phyloP scores from a whole-genome alignment of 2,888 invertebrate species.

The Lasioglossum leucozonium region DNA sequence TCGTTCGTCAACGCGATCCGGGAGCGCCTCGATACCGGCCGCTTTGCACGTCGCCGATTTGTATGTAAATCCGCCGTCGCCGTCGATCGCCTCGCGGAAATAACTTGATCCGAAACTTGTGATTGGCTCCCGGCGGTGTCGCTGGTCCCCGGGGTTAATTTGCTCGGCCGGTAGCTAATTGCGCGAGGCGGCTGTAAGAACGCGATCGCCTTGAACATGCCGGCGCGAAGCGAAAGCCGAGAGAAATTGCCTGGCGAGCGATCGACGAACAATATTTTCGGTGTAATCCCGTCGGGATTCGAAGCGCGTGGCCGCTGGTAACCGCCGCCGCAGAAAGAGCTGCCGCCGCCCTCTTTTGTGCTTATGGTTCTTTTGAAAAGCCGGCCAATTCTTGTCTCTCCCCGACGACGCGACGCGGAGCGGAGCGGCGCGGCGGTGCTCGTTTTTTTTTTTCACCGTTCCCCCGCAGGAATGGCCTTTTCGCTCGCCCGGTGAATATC shows the following conservation, averaged over 20 bases:
- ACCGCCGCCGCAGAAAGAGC: neutral
- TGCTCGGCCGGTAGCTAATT: neutral
- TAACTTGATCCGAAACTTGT: conserved; percentile 67
- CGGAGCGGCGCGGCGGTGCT: too few species aligned
- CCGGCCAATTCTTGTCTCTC: conserved; percentile 45
- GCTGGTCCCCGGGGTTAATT: neutral
- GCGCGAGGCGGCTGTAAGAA: neutral
- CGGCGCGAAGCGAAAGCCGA: neutral
- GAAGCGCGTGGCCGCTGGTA: neutral
- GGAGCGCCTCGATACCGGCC: conserved; percentile 44
- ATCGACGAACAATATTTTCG: neutral
- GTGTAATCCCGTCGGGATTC: conserved; percentile 3
- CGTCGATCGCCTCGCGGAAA: conserved; percentile 65
- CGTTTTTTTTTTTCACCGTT: conserved; percentile 9
- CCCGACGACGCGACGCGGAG: too few species aligned
- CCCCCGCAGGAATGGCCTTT: conserved; percentile 33
- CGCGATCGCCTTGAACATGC: neutral
- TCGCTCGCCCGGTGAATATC: conserved; percentile 46
- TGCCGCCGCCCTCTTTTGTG: conserved; percentile 22
- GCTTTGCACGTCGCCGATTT: conserved; percentile 67
- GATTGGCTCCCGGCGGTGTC: conserved; percentile 47
- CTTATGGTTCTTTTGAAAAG: conserved; percentile 43
- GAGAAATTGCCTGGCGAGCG: neutral
- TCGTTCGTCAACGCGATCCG: conserved; percentile 62
- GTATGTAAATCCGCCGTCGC: conserved; percentile 67